Evolutionary conservation across 2,888 invertebrate genomes (phyloP).

Genomic region (Heliconius cydno): DNA sequence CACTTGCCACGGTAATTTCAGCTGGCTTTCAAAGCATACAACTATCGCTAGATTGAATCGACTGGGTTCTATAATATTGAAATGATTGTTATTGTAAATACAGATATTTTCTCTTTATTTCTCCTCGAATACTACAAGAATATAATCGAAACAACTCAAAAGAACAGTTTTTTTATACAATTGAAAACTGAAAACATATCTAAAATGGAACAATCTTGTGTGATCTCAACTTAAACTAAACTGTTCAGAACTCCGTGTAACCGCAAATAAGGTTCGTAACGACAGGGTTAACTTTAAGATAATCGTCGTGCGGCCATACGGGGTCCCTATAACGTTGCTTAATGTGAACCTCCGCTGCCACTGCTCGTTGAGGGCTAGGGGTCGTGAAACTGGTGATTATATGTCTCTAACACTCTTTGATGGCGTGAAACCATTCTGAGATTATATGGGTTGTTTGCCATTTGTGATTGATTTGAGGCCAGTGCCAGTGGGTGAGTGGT

Average conservation of each 20-base stretch:
- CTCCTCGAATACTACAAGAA: no score
- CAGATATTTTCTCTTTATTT: not conserved
- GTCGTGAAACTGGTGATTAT: constrained; percentile 62
- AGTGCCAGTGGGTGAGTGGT: no score
- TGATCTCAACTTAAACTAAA: constrained; percentile 38
- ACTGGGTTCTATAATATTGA: no score
- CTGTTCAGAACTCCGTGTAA: constrained; percentile 56
- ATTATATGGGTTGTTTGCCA: constrained; percentile 38
- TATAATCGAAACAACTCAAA: no score
- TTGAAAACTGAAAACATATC: not conserved
- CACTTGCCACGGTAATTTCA: no score
- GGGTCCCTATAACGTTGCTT: constrained; percentile 66
- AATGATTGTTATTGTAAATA: not conserved
- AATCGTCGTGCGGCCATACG: constrained; percentile 70
- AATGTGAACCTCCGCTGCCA: constrained; percentile 70
- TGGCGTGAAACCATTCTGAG: constrained; percentile 44
- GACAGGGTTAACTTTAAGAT: constrained; percentile 78
- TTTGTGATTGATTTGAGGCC: constrained; percentile 6
- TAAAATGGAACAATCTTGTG: constrained; percentile 32
- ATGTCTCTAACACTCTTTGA: constrained; percentile 47
- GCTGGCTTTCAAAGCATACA: no score
- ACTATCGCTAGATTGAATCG: no score
- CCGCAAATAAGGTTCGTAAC: constrained; percentile 77
- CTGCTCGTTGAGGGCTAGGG: constrained; percentile 59
- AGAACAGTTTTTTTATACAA: not conserved